A percentile compares a stretch with the other conserved stretches of the same genome.
These are phyloP conservation scores for Phalloptychus januarius DNA, from an alignment of 2,797 vertebrate genomes.

Conservation along the genomic window DNA sequence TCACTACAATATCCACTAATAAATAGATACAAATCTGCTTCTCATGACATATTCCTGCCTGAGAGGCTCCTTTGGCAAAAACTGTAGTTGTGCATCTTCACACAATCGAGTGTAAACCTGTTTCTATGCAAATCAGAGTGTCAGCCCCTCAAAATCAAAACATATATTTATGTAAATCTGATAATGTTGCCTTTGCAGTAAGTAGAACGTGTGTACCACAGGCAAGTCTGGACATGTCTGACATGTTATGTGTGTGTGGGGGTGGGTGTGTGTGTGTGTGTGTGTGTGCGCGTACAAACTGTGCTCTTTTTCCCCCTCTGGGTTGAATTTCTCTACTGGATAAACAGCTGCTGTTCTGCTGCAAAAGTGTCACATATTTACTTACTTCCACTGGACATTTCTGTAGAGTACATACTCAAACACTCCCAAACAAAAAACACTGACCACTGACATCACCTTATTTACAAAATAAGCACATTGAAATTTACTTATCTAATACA, in stretches of 20 bases:
- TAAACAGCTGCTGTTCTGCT: conserved; percentile 64
- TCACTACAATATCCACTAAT: too few relatives aligned
- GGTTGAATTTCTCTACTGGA: conserved; percentile 68
- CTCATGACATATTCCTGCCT: too few relatives aligned
- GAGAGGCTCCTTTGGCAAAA: too few relatives aligned
- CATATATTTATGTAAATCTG: conserved; percentile 13
- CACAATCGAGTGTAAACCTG: background rate
- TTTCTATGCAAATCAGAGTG: background rate
- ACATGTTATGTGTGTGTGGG: conserved; percentile 45
- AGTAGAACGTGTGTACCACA: conserved; percentile 62
- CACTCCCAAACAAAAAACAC: conserved; percentile 15
- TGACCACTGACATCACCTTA: background rate
- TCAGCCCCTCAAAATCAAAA: background rate
- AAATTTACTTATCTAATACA: background rate
- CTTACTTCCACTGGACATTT: conserved; percentile 38
- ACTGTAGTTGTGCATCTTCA: background rate
- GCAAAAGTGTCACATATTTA: conserved; percentile 41
- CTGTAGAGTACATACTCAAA: conserved; percentile 28
- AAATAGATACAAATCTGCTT: too few relatives aligned
- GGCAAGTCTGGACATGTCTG: conserved; percentile 82
- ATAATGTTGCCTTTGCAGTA: conserved; percentile 35
- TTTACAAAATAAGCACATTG: conserved; percentile 11
- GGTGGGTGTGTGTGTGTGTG: too few relatives aligned
- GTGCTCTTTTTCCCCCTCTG: conserved; percentile 76
- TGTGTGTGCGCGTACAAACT: conserved; percentile 60